Evolutionary conservation across 30 jellyfish, hydroid and myxozoan genomes (phyloP).

Genomic region (Chrysaora quinquecirrha): DNA sequence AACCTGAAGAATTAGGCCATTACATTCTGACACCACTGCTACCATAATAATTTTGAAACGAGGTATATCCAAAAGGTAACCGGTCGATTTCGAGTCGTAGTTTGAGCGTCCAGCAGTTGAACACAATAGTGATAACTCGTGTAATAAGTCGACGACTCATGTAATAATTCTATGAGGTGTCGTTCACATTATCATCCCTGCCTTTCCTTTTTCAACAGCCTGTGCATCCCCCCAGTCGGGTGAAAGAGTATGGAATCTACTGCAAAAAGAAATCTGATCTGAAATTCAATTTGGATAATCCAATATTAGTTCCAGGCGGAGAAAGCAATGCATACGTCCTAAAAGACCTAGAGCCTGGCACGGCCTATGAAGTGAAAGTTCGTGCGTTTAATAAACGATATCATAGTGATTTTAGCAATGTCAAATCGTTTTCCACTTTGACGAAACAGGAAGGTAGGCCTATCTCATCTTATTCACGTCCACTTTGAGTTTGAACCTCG

Average conservation of each 20-base stretch:
- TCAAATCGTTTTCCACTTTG: slow-evolving; percentile 43
- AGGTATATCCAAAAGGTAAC: no score
- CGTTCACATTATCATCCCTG: no score
- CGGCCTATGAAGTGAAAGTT: slow-evolving; percentile 74
- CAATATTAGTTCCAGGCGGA: slow-evolving; percentile 16
- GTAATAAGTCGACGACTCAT: no score
- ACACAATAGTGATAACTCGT: no score
- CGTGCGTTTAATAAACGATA: slow-evolving; percentile 77
- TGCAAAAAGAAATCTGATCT: slow-evolving; percentile 60
- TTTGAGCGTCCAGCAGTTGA: no score
- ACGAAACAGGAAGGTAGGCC: slow-evolving; percentile 63
- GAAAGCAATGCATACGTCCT: slow-evolving; percentile 30
- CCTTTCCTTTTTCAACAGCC: no score
- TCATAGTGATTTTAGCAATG: slow-evolving; percentile 65
- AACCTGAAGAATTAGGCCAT: no score
- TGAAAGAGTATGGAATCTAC: slow-evolving; percentile 67
- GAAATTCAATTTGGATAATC: slow-evolving; percentile 37
- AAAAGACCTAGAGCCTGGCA: slow-evolving; percentile 60
- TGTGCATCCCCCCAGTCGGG: slow-evolving; percentile 73
- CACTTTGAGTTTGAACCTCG: no score
- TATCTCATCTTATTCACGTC: background rate
- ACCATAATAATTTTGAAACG: no score
- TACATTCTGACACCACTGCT: no score
- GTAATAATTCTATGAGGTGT: no score
- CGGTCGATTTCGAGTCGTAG: no score